Base-by-base conservation (phyloP, 2,113 vertebrate genomes). In the Tachysurus fulvidraco region DNA sequence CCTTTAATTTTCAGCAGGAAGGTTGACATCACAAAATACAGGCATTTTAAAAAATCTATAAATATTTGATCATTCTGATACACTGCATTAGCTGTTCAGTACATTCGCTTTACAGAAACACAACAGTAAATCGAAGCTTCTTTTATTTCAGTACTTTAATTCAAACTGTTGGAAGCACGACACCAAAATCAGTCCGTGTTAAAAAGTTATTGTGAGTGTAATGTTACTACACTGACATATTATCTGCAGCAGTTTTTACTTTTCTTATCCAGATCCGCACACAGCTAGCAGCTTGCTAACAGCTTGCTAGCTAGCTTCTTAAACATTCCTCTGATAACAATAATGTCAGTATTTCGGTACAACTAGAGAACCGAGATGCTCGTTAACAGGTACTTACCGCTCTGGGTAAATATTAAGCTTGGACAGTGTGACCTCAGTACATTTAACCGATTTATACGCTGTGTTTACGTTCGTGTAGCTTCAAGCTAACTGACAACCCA, bases 401-500 rank as follows among this genome's bases (percentile, higher is more conserved):
- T 81, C 55, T 4, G 55, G 0, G 55, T 60, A 19, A 81, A 36
- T 36, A 36, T 25, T 60, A 11, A 25, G 30, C 55, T 36, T 23
- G 0, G 13, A 41, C 30, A 41, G 5, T 0, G 19, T 11, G 25
- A 30, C 44, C 41, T 44, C 4, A 19, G 21, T 14, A 87, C 52
- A 69, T 78, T 44, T 44, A 69, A 41, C 1, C 13, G 14, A 44
- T 67, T 79, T 54, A 36, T 28, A 19, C 5, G 1, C 73, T n/a
- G 60, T 69, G 62, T 79, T 78, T 78, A 79, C 65, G 6, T 74
- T 25, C 11, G 23, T 41, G 17, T 6, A 25, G 76, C 76, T 8
- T 83, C 54, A 57, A 54, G 57, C 77, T 80, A 77, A 71, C 11
- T 54, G 52, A 81, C 85, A 74, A 44, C 85, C 52, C 78, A 64